phyloP scores from a whole-genome alignment of 1,140 invertebrate species.

The Drosophila equinoxialis region DNA sequence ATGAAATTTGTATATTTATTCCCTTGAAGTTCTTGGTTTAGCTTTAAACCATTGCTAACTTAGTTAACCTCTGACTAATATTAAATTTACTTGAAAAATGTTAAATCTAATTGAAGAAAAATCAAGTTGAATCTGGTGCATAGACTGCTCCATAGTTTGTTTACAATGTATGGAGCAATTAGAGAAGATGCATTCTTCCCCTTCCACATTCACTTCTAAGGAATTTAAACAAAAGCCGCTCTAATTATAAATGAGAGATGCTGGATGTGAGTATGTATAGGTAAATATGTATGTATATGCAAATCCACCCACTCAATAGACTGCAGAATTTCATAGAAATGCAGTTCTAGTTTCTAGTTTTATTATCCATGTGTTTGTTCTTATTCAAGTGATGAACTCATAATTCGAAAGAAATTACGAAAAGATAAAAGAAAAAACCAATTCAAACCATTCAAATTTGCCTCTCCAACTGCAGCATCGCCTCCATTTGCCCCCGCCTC shows the following conservation, averaged over 20 bases:
- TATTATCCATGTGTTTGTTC: constrained; percentile 27
- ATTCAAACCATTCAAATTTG: constrained; percentile 62
- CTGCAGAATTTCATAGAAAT: constrained; percentile 3
- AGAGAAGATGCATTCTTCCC: neutral
- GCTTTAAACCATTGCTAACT: no score
- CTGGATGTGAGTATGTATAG: neutral
- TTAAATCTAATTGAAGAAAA: no score
- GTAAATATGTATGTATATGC: neutral
- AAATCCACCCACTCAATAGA: neutral
- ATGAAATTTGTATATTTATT: no score
- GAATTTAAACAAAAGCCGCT: constrained; percentile 1
- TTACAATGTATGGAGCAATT: neutral
- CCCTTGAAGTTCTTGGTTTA: no score
- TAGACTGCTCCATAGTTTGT: neutral
- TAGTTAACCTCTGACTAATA: no score
- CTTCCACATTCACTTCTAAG: neutral
- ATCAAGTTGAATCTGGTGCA: no score
- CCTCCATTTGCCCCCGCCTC: constrained; percentile 22
- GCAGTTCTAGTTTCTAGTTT: constrained; percentile 37
- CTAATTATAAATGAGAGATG: constrained; percentile 5
- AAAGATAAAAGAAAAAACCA: constrained; percentile 17
- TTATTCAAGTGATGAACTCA: constrained; percentile 67
- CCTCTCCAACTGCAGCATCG: constrained; percentile 31
- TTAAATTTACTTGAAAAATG: no score
- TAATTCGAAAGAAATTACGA: constrained; percentile 12